These are phyloP conservation scores for Periophthalmus magnuspinnatus DNA, from an alignment of 2,797 vertebrate genomes.

Conservation along the genomic window DNA sequence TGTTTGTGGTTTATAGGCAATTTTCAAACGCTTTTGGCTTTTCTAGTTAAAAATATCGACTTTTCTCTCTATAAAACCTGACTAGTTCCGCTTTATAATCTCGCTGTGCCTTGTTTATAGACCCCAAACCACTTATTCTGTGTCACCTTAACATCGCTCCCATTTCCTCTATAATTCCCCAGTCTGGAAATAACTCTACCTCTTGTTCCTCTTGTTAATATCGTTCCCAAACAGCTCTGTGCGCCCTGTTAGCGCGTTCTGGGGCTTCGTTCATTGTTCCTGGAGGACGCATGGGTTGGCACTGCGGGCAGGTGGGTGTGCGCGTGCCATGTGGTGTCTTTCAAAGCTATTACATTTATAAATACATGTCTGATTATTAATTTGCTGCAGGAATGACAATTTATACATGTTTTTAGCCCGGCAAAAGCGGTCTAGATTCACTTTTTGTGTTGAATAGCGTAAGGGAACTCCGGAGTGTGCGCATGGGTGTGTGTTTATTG, in stretches of 20 bases:
- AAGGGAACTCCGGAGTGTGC: background rate
- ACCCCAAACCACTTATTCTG: background rate
- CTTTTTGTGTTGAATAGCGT: conserved; percentile 7
- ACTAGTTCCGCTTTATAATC: conserved; percentile 15
- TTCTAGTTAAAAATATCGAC: background rate
- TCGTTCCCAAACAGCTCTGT: conserved; percentile 16
- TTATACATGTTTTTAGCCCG: conserved; percentile 9
- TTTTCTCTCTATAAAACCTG: conserved; percentile 15
- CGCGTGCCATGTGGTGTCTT: conserved; percentile 24
- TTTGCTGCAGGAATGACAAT: conserved; percentile 25
- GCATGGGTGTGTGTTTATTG: conserved; percentile 39
- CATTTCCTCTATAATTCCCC: background rate
- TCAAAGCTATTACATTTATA: conserved; percentile 18
- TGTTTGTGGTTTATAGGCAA: background rate
- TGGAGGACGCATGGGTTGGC: conserved; percentile 27
- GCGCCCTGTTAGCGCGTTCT: conserved; percentile 14
- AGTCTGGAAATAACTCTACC: conserved; percentile 20
- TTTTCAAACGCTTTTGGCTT: background rate
- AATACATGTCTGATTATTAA: conserved; percentile 15
- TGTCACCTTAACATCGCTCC: background rate
- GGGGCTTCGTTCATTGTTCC: conserved; percentile 58
- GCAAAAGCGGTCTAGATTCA: conserved; percentile 5
- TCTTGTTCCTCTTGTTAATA: conserved; percentile 11
- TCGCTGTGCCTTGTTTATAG: conserved; percentile 9
- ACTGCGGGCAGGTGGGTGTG: conserved; percentile 50